Base-by-base conservation (phyloP, 2,113 vertebrate species). In the Sander lucioperca region DNA sequence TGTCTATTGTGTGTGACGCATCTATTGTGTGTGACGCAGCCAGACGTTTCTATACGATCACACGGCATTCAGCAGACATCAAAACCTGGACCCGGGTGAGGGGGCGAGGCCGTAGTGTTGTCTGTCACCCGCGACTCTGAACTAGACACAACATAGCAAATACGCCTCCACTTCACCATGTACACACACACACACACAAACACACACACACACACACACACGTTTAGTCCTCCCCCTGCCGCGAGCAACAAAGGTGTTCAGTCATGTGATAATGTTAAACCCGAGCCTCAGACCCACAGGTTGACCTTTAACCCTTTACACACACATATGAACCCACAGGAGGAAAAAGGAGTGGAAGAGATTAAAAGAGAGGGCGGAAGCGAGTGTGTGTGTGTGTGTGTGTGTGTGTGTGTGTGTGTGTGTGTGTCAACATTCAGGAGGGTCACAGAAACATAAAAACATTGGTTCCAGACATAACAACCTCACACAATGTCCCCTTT, bases 401-500 rank as follows among this genome's bases (percentile, higher is more conserved):
- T 50, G 21, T 73, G 79, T 77, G 64, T 78, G 73, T 74, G 66
- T 61, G 76, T 69, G 69, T 25, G 69, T 57, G n/a, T 59, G n/a
- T 72, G 84, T 72, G 67, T 30, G 30, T 27, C 27, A 27, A 27
- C 27, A 2, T 27, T 1, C 30, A 59, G 78, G 53, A 86, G 93
- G 95, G 95, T 96, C 95, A 96, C 92, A 83, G 91, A 94, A 95
- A 96, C 95, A 95, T 93, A 94, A 92, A 95, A 89, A 92, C 80
- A 82, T 89, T 76, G 72, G 84, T 89, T 89, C 88, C 93, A 97
- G 96, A 97, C 96, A 97, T 95, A 97, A 97, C 96, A 97, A 93
- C 83, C 91, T 92, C 93, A 93, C 93, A 93, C 90, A 82, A 50
- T 84, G 71, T 80, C 69, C 74, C 72, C 21, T 64, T 51, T 72